These are phyloP conservation scores for Catalaphyllia jardinei DNA, from an alignment of 64 coral and sea anemone genomes.

Conservation along the genomic window DNA sequence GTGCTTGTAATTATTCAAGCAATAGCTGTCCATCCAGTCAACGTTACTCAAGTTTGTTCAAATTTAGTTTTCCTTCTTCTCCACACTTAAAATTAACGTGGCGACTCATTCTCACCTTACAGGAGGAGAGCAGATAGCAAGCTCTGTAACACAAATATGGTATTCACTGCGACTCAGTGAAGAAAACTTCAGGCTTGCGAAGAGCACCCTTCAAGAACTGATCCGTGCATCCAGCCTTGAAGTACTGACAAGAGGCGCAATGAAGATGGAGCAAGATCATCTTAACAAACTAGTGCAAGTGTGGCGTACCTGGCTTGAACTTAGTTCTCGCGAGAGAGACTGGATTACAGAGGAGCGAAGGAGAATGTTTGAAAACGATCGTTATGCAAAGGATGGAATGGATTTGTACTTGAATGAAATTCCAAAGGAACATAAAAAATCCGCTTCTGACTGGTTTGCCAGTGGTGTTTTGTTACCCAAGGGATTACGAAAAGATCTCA, in stretches of 20 bases:
- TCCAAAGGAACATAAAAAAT: slow-evolving; percentile 36
- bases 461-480: slow-evolving; percentile 20
- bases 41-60: too few species aligned
- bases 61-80: too few species aligned
- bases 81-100: not conserved
- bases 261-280: slow-evolving; percentile 2
- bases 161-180: slow-evolving; percentile 50
- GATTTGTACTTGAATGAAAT: slow-evolving; percentile 33
- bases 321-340: not conserved
- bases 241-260: slow-evolving; percentile 7
- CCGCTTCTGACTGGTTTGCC: slow-evolving; percentile 18
- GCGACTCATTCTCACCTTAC: too few species aligned
- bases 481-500: not conserved
- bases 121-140: slow-evolving; percentile 36
- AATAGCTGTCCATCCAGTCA: too few species aligned
- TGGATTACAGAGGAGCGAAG: not conserved
- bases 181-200: not conserved
- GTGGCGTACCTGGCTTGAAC: slow-evolving; percentile 15
- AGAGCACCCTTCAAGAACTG: slow-evolving; percentile 11
- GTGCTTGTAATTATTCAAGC: too few species aligned
- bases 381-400: not conserved
- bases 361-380: not conserved
- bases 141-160: slow-evolving; percentile 58
- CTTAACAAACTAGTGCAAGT: not conserved
- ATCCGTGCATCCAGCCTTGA: slow-evolving; percentile 10